A percentile compares a stretch with the other conserved stretches of the same genome.
Evolutionary conservation across 2,797 vertebrate genomes (phyloP).

Genomic region (Siniperca scherzeri): DNA sequence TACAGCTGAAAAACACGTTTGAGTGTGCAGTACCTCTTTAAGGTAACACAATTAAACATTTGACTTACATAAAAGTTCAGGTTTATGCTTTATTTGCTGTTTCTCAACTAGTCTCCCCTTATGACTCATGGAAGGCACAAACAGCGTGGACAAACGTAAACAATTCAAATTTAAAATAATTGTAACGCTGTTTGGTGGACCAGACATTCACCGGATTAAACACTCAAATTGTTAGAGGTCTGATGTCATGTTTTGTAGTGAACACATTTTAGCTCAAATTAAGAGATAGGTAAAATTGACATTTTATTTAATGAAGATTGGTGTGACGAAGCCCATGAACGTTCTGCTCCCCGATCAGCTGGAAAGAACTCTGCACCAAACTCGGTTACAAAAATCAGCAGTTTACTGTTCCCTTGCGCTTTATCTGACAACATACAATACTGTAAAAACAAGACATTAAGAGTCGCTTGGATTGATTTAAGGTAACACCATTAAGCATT

Average conservation of each 20-base stretch:
- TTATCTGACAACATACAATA: not conserved
- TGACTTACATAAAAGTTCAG: not conserved
- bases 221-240: too few species aligned
- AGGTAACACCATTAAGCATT: not conserved
- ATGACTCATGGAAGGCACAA: too few species aligned
- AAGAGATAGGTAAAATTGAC: not conserved
- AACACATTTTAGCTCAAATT: not conserved
- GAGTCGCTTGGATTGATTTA: not conserved
- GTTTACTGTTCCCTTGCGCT: not conserved
- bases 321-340: not conserved
- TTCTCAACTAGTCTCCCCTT: not conserved
- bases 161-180: not conserved
- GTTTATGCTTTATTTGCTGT: not conserved
- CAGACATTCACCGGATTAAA: not conserved
- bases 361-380: not conserved
- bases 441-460: not conserved
- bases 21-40: too few species aligned
- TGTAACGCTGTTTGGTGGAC: not conserved
- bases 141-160: not conserved
- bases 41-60: not conserved
- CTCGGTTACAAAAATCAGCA: not conserved
- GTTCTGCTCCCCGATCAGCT: not conserved
- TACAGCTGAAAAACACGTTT: too few species aligned
- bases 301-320: not conserved
- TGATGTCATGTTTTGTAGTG: accelerated